Base-by-base conservation (phyloP, 2,113 vertebrate genomes). In the Aspidoscelis tigris region DNA sequence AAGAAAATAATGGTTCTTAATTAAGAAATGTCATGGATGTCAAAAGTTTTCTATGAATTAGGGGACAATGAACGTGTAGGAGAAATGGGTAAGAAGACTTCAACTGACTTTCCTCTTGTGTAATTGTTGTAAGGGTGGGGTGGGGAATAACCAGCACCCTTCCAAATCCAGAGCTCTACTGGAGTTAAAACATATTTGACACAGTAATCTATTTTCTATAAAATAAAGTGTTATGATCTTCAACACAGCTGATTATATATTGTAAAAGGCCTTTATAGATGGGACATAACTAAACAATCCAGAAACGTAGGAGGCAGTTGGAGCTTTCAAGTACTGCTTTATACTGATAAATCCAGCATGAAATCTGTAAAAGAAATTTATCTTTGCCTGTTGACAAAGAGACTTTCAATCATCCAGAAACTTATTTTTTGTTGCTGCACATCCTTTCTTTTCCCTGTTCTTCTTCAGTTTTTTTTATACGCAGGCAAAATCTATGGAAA, bases 401-500 rank as follows among this genome's bases (percentile, higher is more conserved):
- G 82, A 81, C 66, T 78, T 90, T 90, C 58, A 61, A 4, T 94
- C 88, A 92, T 93, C 91, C 88, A 83, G 88, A 87, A 86, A 83
- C 22, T 82, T 33, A 84, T 84, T 39, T 87, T 61, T 61, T 61
- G 58, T 50, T 78, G 24, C 26, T 65, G 41, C 10, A 21, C n/a
- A 89, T 64, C 70, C 86, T 88, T 85, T 85, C 76, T 78, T 81
- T 72, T 89, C 66, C 50, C 24, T 86, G 88, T 64, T 50, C 82
- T 84, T 84, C 88, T 75, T 85, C 79, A 66, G 87, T 83, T 90
- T 84, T 89, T 85, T 88, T 92, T 93, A 90, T 79, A 61, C 78
- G 91, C 88, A 71, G 50, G 80, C 79, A 47, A 14, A 61, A 74
- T 89, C 83, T 90, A 92, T 82, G 88, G 93, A 92, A 93, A 93